Base-by-base conservation (phyloP, 2,888 invertebrate species). In the Drosophila algonquin region DNA sequence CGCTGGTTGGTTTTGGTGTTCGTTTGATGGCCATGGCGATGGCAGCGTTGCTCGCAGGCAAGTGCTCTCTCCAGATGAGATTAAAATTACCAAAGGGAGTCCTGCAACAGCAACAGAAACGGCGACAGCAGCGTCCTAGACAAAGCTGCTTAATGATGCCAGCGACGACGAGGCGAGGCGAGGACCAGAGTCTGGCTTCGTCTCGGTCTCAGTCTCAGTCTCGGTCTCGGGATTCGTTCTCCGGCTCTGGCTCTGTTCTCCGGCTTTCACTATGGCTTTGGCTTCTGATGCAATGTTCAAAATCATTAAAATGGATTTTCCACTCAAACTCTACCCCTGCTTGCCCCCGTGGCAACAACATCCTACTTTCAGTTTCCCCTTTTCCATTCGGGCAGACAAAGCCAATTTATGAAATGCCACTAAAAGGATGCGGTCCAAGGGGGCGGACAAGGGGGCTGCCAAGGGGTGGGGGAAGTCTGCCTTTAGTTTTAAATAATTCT, bases 81-180 rank as follows among this genome's bases (percentile, higher is more conserved):
- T 77, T 77, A 77, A 75, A 78, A 78, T 78, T 78, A 78, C 77
- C 77, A 75, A 77, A 77, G 72, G 57, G 56, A 62, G 48, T 58
- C 45, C 12, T 14, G 48, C 24, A 27, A 9, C 27, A 9, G 24
- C 50, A 14, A 32, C 21, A 30, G 48, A 18, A 40, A 53, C 55
- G 16, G 35, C 27, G 40, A 40, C 32, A 40, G 45, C 5, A 24
- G 63, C 62, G 24, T 30, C 21, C 35, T 53, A 76, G 75, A 67
- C 76, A 74, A 74, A 76, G 65, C 74, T 69, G 68, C 77, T 77
- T 77, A 77, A 77, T 77, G 77, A 72, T 72, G 65, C 57, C 73
- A 54, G 63, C 57, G 24, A 21, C 4, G 21, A 21, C 21, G 21
- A 21, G 21, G 2, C 2, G 69, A 47, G 12, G 48, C 21, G 69